These are phyloP conservation scores for Gymnosoma rotundatum DNA, from an alignment of 2,888 invertebrate species.

Conservation along the genomic window DNA sequence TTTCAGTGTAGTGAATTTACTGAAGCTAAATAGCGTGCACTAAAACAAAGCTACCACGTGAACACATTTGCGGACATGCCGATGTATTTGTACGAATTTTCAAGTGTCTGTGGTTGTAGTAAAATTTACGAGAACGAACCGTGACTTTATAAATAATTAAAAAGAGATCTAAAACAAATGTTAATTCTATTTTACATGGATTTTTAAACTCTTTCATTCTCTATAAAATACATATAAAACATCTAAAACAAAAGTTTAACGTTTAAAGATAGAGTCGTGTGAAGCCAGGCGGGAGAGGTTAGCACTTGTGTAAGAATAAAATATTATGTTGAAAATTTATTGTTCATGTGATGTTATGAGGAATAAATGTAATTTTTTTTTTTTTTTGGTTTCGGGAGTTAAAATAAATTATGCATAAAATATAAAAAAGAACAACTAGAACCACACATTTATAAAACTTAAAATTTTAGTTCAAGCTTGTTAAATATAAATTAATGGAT, in stretches of 20 bases:
- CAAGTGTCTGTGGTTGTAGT: constrained; percentile 20
- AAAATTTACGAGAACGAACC: constrained; percentile 48
- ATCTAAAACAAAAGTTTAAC: background rate
- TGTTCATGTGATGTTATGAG: constrained; percentile 51
- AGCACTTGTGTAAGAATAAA: background rate
- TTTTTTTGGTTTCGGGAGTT: constrained; percentile 51
- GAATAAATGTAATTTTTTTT: constrained; percentile 55
- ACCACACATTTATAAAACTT: background rate
- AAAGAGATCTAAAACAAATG: constrained; percentile 54
- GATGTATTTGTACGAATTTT: background rate
- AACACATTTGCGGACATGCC: background rate
- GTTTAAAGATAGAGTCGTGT: background rate
- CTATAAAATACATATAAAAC: constrained; percentile 1
- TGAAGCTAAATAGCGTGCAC: no score
- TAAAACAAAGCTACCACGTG: background rate
- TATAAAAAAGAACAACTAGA: constrained; percentile 2
- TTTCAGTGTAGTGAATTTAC: background rate
- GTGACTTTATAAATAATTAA: constrained; percentile 56
- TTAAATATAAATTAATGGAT: background rate
- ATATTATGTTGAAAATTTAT: constrained; percentile 50
- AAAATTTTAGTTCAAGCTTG: background rate
- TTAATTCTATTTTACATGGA: constrained; percentile 18
- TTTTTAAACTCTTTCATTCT: constrained; percentile 29
- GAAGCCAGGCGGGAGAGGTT: background rate
- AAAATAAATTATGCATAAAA: constrained; percentile 64